Evolutionary conservation across 2,797 vertebrate genomes (phyloP).

Genomic region (Rhabdophis nuchalis): DNA sequence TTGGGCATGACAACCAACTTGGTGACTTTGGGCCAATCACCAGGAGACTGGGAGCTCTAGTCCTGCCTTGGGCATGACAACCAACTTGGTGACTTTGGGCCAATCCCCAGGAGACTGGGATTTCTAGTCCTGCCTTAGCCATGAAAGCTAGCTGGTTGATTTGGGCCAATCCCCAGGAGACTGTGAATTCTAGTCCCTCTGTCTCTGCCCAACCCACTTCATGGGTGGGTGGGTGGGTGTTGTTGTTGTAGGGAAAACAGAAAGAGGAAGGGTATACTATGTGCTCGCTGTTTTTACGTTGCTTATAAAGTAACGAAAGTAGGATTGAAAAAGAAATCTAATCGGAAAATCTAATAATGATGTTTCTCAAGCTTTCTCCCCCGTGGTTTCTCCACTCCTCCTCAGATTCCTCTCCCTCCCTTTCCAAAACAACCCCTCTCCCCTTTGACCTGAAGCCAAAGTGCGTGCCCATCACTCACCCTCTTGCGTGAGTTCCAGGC

Average conservation of each 20-base stretch:
- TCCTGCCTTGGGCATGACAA: too few relatives aligned
- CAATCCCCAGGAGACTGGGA: background rate
- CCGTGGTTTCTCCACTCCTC: background rate
- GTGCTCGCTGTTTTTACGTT: background rate
- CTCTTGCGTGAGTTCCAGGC: accelerated
- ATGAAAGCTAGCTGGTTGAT: background rate
- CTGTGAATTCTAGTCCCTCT: background rate
- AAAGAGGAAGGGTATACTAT: background rate
- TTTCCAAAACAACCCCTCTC: accelerated
- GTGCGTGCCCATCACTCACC: background rate
- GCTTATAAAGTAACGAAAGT: background rate
- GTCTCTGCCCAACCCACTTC: background rate
- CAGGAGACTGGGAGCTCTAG: too few relatives aligned
- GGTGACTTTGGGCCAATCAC: too few relatives aligned
- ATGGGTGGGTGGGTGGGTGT: background rate
- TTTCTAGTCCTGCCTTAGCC: background rate
- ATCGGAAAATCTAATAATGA: background rate
- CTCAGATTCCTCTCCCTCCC: background rate
- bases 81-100: background rate
- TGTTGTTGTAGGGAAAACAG: background rate
- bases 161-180: background rate
- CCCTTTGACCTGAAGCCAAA: background rate
- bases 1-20: too few relatives aligned
- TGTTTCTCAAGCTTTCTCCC: background rate
- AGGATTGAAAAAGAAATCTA: background rate